Conservation (phyloP, 2,888 invertebrate species). For the Bombyx huttoni region DNA sequence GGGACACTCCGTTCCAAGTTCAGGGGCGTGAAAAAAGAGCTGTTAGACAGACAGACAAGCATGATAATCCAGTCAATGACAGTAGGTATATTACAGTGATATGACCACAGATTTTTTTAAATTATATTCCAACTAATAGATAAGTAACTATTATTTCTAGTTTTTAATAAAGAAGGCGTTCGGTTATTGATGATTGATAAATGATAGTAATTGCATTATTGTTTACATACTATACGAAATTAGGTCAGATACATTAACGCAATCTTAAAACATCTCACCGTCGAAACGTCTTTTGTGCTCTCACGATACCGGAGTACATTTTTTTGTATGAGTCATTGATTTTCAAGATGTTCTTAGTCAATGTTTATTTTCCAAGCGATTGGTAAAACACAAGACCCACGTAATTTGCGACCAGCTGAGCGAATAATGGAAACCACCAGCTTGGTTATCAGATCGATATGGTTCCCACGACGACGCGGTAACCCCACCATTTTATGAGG, state of each 20-base stretch:
- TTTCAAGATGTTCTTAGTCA: background rate
- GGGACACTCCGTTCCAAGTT: constrained; percentile 77
- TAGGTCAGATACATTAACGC: background rate
- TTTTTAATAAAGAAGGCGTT: no score
- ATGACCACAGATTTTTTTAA: no score
- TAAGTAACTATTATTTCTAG: no score
- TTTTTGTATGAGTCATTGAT: background rate
- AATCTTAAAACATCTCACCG: background rate
- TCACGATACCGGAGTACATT: background rate
- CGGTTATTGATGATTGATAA: no score
- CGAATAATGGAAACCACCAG: constrained; percentile 36
- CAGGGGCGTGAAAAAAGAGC: constrained; percentile 84
- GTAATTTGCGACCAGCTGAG: constrained; percentile 23
- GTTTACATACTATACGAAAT: constrained; percentile 1
- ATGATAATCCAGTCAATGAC: constrained; percentile 84
- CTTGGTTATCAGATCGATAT: constrained; percentile 51
- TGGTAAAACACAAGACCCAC: constrained; percentile 13
- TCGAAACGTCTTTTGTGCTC: background rate
- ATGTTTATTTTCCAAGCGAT: constrained; percentile 4
- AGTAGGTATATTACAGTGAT: constrained; percentile 69
- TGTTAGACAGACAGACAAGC: constrained; percentile 80
- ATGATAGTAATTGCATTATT: constrained; percentile 1
- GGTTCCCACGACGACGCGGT: constrained; percentile 52
- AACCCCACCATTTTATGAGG: constrained; percentile 34
- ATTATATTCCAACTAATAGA: no score